Base-by-base conservation (phyloP, 2,113 vertebrate species). In the Parus major region DNA sequence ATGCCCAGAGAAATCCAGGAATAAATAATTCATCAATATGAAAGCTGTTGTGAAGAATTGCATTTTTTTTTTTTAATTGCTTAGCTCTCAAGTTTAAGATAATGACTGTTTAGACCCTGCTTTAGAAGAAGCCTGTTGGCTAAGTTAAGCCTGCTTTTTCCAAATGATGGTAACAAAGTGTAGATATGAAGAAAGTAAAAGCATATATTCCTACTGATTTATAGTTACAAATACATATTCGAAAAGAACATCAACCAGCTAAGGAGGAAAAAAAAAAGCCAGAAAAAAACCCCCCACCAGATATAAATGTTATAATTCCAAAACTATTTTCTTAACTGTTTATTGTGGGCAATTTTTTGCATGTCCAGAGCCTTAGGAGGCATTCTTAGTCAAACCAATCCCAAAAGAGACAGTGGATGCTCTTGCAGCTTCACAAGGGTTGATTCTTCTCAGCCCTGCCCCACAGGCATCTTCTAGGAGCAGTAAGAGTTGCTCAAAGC, bases 251-350 rank as follows among this genome's bases (percentile, higher is more conserved):
- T 69, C 22, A 81, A 35, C n/a, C 7, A 88, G 24, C 19, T 36
- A 68, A 89, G 14, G 2, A 35, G 60, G 4, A 24, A 41, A 60
- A 17, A 27, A 59, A 15, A 80, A 42, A 20, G 7, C 5, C 9
- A 25, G 5, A 5, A 61, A 42, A 39, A 36, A 20, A 12, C 1
- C 0, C 8, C 15, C 7, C 4, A 60, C 8, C 8, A 72, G 55
- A 80, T 80, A 36, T 56, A 50, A 72, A 33, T 61, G 31, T 18
- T 61, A 12, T 1, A 0, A 21, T 69, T 86, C 6, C 59, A 88
- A 63, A 65, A 15, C 19, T 82, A 18, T 44, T 60, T 64, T 70
- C 39, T 64, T 35, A 36, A 41, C 10, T 81, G 11, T 9, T 76
- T 66, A 31, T n/a, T 85, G 35, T 9, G 25, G 15, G 63, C n/a